A percentile compares a stretch with the other conserved stretches of the same genome.
Conservation (phyloP, 2,888 invertebrate species). For the Amiota mariae region DNA sequence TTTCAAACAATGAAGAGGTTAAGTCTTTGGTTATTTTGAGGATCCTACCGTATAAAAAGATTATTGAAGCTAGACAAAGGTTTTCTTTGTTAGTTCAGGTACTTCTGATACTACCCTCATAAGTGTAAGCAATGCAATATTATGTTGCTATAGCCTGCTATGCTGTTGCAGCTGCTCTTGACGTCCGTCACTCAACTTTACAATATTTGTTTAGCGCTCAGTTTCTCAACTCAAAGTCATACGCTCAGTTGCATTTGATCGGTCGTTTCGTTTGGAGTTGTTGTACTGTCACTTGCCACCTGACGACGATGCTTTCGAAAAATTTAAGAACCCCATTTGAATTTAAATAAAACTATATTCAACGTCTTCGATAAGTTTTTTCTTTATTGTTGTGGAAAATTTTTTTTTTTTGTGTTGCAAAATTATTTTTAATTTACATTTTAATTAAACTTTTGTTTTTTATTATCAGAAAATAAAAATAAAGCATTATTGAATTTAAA, state of each 20-base stretch:
- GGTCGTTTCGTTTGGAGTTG: neutral
- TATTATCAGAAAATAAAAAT: neutral
- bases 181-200: conserved; percentile 14
- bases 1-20: too few species aligned
- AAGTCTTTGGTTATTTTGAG: too few species aligned
- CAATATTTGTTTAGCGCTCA: neutral
- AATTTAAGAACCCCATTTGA: neutral
- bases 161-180: conserved; percentile 19
- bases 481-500: neutral
- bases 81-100: too few species aligned
- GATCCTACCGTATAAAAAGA: too few species aligned
- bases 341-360: neutral
- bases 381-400: neutral
- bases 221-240: neutral
- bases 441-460: conserved; percentile 4
- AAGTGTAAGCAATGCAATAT: neutral
- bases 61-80: too few species aligned
- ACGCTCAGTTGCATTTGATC: neutral
- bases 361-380: neutral
- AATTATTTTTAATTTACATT: neutral
- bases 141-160: neutral
- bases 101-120: too few species aligned
- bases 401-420: neutral
- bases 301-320: neutral
- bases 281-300: too few species aligned